These are phyloP conservation scores for Python bivittatus DNA, from an alignment of 2,113 vertebrate genomes.

Conservation along the genomic window DNA sequence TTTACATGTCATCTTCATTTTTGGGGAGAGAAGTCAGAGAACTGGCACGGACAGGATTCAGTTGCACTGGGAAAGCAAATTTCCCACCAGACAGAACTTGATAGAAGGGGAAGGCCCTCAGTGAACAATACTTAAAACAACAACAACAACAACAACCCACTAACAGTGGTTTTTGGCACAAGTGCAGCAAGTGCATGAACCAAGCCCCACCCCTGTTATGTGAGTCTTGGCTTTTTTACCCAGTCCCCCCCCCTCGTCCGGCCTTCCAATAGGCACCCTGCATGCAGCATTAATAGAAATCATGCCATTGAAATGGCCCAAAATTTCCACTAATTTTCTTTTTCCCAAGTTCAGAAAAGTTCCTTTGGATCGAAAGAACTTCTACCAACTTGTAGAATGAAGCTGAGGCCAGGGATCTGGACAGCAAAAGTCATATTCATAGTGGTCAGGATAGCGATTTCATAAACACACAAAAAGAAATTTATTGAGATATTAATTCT, in stretches of 20 bases:
- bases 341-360: background rate
- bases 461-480: background rate
- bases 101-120: background rate
- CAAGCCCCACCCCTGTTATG: background rate
- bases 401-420: background rate
- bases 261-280: background rate
- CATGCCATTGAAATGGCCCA: background rate
- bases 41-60: background rate
- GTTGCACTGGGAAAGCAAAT: background rate
- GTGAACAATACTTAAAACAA: background rate
- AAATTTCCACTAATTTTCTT: too few species aligned
- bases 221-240: background rate
- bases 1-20: background rate
- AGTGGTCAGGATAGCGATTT: background rate
- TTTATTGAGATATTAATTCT: background rate
- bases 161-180: background rate
- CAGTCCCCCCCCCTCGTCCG: background rate
- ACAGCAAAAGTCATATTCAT: background rate
- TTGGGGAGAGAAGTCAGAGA: background rate
- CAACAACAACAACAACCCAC: background rate
- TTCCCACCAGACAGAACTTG: background rate
- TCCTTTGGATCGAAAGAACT: background rate
- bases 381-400: background rate
- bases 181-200: background rate
- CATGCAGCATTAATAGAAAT: background rate